Base-by-base conservation (phyloP, 2,888 invertebrate genomes). In the Rosalia funebris region DNA sequence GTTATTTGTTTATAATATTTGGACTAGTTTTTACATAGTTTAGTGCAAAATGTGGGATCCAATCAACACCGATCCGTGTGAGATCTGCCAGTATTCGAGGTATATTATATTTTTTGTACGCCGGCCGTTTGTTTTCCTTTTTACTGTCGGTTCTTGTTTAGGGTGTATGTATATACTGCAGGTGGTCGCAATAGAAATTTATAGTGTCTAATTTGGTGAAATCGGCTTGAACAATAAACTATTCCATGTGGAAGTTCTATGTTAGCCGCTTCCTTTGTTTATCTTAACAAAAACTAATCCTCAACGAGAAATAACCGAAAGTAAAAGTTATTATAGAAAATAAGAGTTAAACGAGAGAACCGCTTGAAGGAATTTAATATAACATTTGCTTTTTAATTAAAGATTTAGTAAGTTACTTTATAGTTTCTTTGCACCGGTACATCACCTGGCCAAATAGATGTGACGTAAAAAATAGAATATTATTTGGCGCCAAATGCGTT, bases 81-180 rank as follows among this genome's bases (percentile, higher is more conserved):
- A 82, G 62, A 77, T 79, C 68, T 83, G 79, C 68, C 79, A 82
- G 63, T 83, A 80, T 74, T 79, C 82, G 70, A 83, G 82, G 82
- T 82, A 81, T 73, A 63, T 69, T 63, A 56, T 39, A 52, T 7
- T 31, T 39, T 11, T 57, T 44, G n/a, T n/a, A n/a, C n/a, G n/a
- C n/a, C n/a, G n/a, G n/a, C n/a, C n/a, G n/a, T 12, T 50, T 14
- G 12, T 16, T 32, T 16, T 32, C 16, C n/a, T 45, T 31, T 57
- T 63, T 62, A 20, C 11, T 39, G 20, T 19, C 20, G 37, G 39
- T 14, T 50, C 39, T 19, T 50, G 39, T 50, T 20, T 25, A 34
- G 17, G 36, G 19, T n/a, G 7, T 16, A 19, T 10, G 41, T 20
- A 20, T 20, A 20, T 20, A 9, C 9, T 14, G 50, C 39, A 39